Evolutionary conservation across 2,113 vertebrate species (phyloP).

Genomic region (Sinosuthora webbiana): DNA sequence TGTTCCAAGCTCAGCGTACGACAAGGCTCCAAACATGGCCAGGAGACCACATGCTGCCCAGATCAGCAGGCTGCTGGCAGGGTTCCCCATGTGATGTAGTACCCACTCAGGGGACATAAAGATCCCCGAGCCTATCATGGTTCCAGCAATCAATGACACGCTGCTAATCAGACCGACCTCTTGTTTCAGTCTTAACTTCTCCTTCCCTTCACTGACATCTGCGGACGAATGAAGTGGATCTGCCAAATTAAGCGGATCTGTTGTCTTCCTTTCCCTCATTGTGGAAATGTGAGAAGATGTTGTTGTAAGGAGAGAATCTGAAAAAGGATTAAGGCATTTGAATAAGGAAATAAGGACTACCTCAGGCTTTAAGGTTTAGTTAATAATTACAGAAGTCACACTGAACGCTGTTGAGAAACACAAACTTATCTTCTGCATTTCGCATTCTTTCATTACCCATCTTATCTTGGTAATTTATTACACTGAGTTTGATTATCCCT

Average conservation of each 20-base stretch:
- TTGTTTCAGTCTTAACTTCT: slow-evolving; percentile 56
- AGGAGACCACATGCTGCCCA: slow-evolving; percentile 80
- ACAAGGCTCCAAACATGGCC: slow-evolving; percentile 76
- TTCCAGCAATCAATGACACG: slow-evolving; percentile 78
- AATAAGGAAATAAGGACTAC: neutral
- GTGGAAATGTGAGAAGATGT: neutral
- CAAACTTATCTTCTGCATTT: neutral
- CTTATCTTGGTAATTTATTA: neutral
- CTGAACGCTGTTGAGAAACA: neutral
- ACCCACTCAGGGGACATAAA: slow-evolving; percentile 81
- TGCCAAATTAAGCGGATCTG: neutral
- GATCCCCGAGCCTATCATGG: slow-evolving; percentile 84
- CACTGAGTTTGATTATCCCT: neutral
- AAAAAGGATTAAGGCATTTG: neutral
- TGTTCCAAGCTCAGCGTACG: slow-evolving; percentile 81
- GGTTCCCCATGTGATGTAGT: slow-evolving; percentile 75
- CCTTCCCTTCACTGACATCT: neutral
- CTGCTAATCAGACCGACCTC: slow-evolving; percentile 72
- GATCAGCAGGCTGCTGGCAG: slow-evolving; percentile 80
- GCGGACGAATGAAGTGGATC: neutral
- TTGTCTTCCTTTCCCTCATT: slow-evolving; percentile 27
- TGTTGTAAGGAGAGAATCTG: neutral
- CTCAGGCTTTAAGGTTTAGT: neutral
- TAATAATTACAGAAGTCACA: slow-evolving; percentile 63
- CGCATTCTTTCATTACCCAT: neutral